Conservation (phyloP, 2,888 invertebrate species). For the Sphaerophoria taeniata region DNA sequence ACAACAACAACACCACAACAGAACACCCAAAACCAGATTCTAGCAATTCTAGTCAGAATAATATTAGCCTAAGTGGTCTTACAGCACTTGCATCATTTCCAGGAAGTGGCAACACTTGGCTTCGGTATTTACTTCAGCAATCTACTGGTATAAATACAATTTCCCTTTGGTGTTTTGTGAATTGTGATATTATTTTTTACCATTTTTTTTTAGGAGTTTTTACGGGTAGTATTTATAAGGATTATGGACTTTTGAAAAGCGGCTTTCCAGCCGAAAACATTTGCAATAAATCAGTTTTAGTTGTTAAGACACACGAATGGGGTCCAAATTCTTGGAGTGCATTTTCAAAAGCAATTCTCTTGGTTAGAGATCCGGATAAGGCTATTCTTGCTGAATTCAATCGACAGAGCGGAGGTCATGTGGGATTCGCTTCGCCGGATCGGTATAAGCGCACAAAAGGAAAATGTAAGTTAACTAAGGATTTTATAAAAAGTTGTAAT, state of each 20-base stretch:
- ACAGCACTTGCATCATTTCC: constrained; percentile 90
- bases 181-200: too few species aligned
- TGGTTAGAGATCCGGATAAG: constrained; percentile 88
- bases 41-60: constrained; percentile 44
- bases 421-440: constrained; percentile 90
- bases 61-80: constrained; percentile 70
- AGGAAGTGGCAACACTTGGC: constrained; percentile 94
- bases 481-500: too few species aligned
- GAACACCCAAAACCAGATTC: constrained; percentile 44
- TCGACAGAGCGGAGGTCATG: constrained; percentile 90
- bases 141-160: constrained; percentile 85
- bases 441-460: constrained; percentile 86
- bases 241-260: constrained; percentile 89
- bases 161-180: constrained; percentile 33
- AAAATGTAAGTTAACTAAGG: constrained; percentile 84
- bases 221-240: constrained; percentile 92
- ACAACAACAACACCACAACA: constrained; percentile 17
- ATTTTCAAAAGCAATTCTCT: constrained; percentile 87
- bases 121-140: constrained; percentile 90
- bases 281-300: constrained; percentile 89
- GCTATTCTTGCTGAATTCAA: constrained; percentile 90
- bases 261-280: constrained; percentile 92
- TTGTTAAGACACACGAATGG: constrained; percentile 92
- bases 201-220: constrained; percentile 85
- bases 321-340: constrained; percentile 85